Evolutionary conservation across 2,888 invertebrate species (phyloP), one percentile per base, ranked within the genome.

Genomic region (Himalopsyche tibetana): DNA sequence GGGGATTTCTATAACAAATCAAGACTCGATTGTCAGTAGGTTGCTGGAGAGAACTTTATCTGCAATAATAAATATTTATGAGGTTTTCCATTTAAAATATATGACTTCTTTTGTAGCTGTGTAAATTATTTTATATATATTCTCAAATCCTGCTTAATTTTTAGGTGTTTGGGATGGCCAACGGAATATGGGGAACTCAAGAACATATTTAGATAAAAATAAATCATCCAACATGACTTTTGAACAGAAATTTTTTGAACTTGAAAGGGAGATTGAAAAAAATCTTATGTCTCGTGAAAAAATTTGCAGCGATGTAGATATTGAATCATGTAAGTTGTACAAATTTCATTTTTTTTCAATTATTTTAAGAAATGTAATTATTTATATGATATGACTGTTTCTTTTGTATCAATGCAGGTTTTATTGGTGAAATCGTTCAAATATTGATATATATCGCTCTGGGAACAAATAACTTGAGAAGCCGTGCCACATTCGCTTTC

Each of bases 181-280:
- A 91, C 85, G 92, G 91, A 90, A 90, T 90, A 87, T 93, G 90
- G 94, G 94, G 0, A 95, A 95, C 89, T 95, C 95, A 0, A 95
- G 95, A 90, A 95, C 95, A 91, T 95, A 95, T 90, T 92, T 92
- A 63, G 92, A 92, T 89, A 89, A 86, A n/a, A 90, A 89, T 8
- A 90, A 90, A 0, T 89, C 89, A 36, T 91, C 90, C 8, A 90
- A 90, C 17, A 89, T 90, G 36, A 91, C 92, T 82, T 91, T 96
- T 85, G 95, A 96, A 90, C 95, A 96, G 89, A 94, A 96, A 90
- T 98, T 98, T 92, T 98, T 98, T 91, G 97, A 98, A 90, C 92
- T 97, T 89, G 98, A 98, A 92, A 94, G 96, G 88, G 96, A 96
- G 87, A 96, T 97, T 95, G 98, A 98, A 91, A 95, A 96, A 89